Conservation (phyloP, 2,888 invertebrate genomes). For the Trichopria drosophilae region DNA sequence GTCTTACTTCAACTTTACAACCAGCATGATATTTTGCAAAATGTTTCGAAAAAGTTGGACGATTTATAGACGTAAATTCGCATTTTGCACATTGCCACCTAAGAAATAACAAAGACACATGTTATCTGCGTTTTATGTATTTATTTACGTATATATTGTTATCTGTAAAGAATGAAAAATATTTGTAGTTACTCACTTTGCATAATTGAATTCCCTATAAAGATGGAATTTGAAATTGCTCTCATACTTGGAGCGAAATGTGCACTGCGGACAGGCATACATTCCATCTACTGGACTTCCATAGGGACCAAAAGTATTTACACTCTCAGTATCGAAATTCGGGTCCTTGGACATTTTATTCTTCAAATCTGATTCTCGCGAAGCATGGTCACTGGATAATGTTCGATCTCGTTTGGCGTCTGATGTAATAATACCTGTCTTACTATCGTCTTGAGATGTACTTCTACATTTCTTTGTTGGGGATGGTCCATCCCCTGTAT, state of each 20-base stretch:
- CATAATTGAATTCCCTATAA: constrained; percentile 69
- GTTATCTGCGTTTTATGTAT: too few relatives aligned
- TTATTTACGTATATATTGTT: too few relatives aligned
- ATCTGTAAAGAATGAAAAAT: neutral
- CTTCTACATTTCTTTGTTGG: too few relatives aligned
- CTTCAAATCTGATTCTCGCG: too few relatives aligned
- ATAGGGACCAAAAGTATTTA: constrained; percentile 49
- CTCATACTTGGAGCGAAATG: constrained; percentile 63
- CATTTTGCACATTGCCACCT: constrained; percentile 68
- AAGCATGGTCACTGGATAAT: too few relatives aligned
- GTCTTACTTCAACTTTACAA: constrained; percentile 39
- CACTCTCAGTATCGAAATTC: constrained; percentile 13
- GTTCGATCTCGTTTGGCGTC: too few relatives aligned
- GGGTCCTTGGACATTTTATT: too few relatives aligned
- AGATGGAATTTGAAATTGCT: constrained; percentile 70
- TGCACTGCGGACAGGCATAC: constrained; percentile 68
- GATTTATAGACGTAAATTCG: constrained; percentile 64
- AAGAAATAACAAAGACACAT: constrained; percentile 40
- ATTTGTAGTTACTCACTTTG: constrained; percentile 60
- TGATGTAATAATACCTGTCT: too few relatives aligned
- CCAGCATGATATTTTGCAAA: constrained; percentile 59
- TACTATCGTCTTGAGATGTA: too few relatives aligned
- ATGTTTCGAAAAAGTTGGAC: constrained; percentile 62
- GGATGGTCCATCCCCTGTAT: too few relatives aligned
- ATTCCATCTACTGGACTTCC: constrained; percentile 63